Evolutionary conservation across 2,797 vertebrate species (phyloP), one percentile per base, ranked within the genome.

Genomic region (Epinephelus awoara): DNA sequence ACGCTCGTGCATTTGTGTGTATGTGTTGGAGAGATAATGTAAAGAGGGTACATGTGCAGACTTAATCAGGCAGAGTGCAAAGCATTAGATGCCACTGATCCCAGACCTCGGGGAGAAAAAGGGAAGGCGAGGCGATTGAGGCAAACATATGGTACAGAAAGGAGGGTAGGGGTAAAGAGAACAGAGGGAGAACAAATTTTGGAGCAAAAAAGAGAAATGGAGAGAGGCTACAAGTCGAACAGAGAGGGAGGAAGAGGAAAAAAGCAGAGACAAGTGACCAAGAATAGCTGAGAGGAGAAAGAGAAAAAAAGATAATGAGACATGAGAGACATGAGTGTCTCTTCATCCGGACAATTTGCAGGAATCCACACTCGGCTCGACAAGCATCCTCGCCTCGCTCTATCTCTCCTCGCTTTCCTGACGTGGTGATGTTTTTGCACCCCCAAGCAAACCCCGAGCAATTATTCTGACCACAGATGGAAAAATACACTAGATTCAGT

Each of bases 51-150:
- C 88, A 87, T 88, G 91, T 88, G 85, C 90, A 44, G 91, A 93
- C 85, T 94, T 93, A 92, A 92, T 91, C 91, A 90, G 89, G 75
- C 75, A 51, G 85, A 90, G 80, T 84, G 81, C 80, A 88, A 88
- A 81, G 88, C 84, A 89, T 88, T 77, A 85, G 88, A 87, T 84
- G 75, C 80, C 82, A 81, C 86, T 83, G 93, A 92, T 94, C 72
- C 70, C 54, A 72, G 77, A 87, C 76, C 74, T 44, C 70, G 25
- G 57, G 21, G 62, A 73, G 62, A 57, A 54, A 58, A 83, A 38
- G 25, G 44, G 29, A 69, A 51, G 62, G 77, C 5, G 1, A 85
- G 74, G 72, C 29, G 27, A 61, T 2, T 7, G 40, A 77, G 65
- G 34, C 73, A 73, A 83, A 79, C 59, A 58, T 47, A 62, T 34